Base-by-base conservation (phyloP, 2,888 invertebrate genomes). In the Tiphia femorata region DNA sequence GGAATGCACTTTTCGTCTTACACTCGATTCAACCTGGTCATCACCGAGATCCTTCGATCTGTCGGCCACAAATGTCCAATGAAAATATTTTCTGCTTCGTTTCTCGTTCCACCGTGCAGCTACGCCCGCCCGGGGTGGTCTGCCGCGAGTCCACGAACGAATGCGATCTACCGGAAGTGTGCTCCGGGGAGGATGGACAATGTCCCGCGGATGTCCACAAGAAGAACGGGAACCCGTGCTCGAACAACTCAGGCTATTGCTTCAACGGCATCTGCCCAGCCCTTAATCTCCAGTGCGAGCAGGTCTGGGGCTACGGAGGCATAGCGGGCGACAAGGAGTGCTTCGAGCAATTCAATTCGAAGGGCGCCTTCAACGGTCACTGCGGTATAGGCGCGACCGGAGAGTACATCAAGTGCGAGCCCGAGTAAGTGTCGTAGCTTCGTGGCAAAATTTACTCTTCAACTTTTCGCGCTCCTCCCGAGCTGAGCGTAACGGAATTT, bases 131-230 rank as follows among this genome's bases (percentile, higher is more conserved):
- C 53, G 96, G 96, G 14, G 88, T 90, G 37, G 86, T 93, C 53
- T 99, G 98, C 84, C 90, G 98, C 16, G 91, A 92, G 49, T 88
- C 95, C 0, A 87, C 89, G 58, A 95, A 95, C 82, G 97, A 97
- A 79, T 99, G 98, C 84, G 98, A 99, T 86, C 88, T 99, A 23
- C 95, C 97, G 16, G 98, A 99, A 82, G 90, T 91, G 49, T 99
- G 98, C 84, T 91, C 94, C 51, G 98, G 98, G 0, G 89, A 90
- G 43, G 89, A 88, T 30, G 98, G 98, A 0, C 88, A 92, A 64
- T 99, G 98, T 84, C 98, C 98, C 0, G 77, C 86, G 1, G 96
- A 99, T 83, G 90, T 95, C 1, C 91, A 92, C 84, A 92, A 95
- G 77, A 96, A 97, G 85, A 97, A 98, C 84, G 98, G 98, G 0